phyloP scores from a whole-genome alignment of 2,113 vertebrate species.

The Crotalus viridis region DNA sequence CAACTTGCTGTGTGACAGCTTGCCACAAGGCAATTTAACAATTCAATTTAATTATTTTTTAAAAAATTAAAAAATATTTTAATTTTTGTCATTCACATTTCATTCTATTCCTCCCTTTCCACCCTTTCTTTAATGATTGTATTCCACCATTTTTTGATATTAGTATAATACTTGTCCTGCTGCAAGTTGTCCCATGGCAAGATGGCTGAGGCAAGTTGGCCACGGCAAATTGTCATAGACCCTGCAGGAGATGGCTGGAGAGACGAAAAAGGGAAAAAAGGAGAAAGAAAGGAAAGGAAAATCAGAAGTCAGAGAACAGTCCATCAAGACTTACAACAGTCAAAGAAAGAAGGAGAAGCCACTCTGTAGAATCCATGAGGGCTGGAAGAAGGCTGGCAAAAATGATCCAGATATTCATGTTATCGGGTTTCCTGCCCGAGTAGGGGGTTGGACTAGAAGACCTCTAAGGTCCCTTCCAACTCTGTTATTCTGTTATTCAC shows the following conservation, averaged over 20 bases:
- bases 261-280: background rate
- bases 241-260: background rate
- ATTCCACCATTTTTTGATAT: background rate
- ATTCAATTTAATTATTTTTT: too few species aligned
- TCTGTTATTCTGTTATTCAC: background rate
- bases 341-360: background rate
- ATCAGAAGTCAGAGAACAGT: background rate
- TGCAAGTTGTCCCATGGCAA: background rate
- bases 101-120: background rate
- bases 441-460: background rate
- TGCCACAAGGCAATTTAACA: background rate
- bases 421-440: background rate
- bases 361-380: background rate
- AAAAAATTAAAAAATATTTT: too few species aligned
- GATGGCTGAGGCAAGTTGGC: background rate
- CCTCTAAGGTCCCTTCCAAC: background rate
- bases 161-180: too few species aligned
- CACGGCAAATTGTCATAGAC: too few species aligned
- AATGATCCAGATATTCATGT: background rate
- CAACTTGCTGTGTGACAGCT: background rate
- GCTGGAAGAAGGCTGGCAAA: background rate
- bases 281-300: background rate
- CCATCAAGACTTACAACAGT: background rate
- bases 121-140: background rate
- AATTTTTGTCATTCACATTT: background rate